A percentile compares a stretch with the other conserved stretches of the same genome.
Evolutionary conservation across 2,113 vertebrate genomes (phyloP).

Genomic region (Onychostoma macrolepis): DNA sequence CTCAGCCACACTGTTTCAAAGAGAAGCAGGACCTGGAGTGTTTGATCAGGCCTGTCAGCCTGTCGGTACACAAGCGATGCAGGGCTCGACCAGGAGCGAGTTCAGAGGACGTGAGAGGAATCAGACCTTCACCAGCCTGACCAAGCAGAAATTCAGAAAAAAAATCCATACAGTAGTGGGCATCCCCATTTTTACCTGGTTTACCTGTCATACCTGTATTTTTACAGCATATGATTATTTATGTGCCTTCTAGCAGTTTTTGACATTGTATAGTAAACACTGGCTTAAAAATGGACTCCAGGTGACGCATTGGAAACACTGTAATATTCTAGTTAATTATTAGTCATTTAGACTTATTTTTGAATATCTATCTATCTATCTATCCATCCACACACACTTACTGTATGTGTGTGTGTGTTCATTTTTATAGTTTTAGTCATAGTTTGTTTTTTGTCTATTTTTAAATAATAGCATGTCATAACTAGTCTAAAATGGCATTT

Average conservation of each 20-base stretch:
- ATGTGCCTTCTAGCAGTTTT: background rate
- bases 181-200: background rate
- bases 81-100: conserved; percentile 14
- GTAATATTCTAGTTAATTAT: background rate
- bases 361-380: background rate
- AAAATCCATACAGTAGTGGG: background rate
- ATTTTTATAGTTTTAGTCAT: background rate
- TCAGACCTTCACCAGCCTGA: conserved; percentile 13
- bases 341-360: background rate
- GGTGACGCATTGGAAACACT: background rate
- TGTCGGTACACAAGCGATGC: conserved; percentile 13
- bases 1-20: conserved; percentile 46
- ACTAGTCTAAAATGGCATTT: no score
- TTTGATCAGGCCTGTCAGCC: conserved; percentile 55
- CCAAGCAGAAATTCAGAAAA: conserved; percentile 28
- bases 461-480: no score
- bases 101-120: conserved; percentile 10
- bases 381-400: no score
- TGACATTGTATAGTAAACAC: background rate
- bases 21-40: conserved; percentile 31
- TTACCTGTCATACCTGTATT: background rate
- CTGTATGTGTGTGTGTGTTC: background rate
- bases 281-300: background rate
- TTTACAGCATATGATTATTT: background rate
- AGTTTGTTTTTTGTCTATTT: background rate